phyloP scores from a whole-genome alignment of 2,888 invertebrate genomes.

The Cosmorhoe ocellata region DNA sequence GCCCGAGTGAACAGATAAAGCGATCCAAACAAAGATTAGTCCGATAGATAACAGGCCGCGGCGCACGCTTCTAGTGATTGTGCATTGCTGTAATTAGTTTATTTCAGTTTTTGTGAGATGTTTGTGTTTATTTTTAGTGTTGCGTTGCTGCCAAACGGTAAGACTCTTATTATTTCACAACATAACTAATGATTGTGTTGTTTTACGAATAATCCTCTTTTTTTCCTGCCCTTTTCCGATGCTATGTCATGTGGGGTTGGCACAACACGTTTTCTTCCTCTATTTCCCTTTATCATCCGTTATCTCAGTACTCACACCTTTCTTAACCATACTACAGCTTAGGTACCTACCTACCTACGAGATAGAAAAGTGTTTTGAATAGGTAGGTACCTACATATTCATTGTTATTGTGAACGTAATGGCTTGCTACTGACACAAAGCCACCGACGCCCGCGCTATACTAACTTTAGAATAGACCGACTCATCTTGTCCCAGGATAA shows the following conservation, averaged over 20 bases:
- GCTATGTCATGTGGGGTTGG: no score
- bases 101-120: conserved; percentile 49
- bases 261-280: no score
- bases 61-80: conserved; percentile 37
- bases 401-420: not conserved
- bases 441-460: conserved; percentile 56
- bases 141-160: conserved; percentile 58
- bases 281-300: no score
- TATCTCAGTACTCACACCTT: no score
- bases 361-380: no score
- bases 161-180: conserved; percentile 25
- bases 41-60: conserved; percentile 58
- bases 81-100: conserved; percentile 38
- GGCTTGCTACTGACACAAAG: conserved; percentile 28
- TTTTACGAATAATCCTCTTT: no score
- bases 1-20: conserved; percentile 57
- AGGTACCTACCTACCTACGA: no score
- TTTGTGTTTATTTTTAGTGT: conserved; percentile 52
- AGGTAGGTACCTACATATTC: no score
- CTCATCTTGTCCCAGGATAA: conserved; percentile 73
- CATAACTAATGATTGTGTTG: no score
- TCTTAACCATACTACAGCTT: no score
- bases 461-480: conserved; percentile 60
- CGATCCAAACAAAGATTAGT: conserved; percentile 60
- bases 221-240: no score